Base-by-base conservation (phyloP, 1,140 invertebrate species). In the Lutraria rhynchaena region DNA sequence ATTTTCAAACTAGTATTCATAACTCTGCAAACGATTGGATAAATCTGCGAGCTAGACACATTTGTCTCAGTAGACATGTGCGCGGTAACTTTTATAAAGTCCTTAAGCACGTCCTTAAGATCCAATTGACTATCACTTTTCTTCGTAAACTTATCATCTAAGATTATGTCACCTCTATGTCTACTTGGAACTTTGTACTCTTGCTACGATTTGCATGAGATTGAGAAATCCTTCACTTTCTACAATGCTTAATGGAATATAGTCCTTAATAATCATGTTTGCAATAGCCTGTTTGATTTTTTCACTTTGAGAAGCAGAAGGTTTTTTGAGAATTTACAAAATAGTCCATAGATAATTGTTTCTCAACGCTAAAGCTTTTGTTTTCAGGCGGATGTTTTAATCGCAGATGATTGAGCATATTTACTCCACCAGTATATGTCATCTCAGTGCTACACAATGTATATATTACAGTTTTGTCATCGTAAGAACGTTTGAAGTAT, bases 151-250 rank as follows among this genome's bases (percentile, higher is more conserved):
- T 24, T 22, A 22, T n/a, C 17, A 29, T 67, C 63, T 19, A 37
- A 31, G 4, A 67, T 17, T 15, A 67, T 67, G 22, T 67, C 63
- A n/a, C n/a, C n/a, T n/a, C n/a, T n/a, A n/a, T n/a, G n/a, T 22
- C 60, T 44, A 7, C 31, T 13, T 53, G 74, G 74, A 11, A 77
- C 60, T 2, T 41, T 65, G 41, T 77, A 67, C 17, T 65, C 61
- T 5, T 33, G 57, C 60, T 29, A 77, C 60, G 5, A 77, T 53
- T 7, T 31, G 17, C 74, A 77, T 77, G 1, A 77, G 49, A 1
- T 53, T 29, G 17, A n/a, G 46, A 22, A 77, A 77, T 22, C 58
- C 60, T 19, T 35, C 5, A 44, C 71, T 57, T 46, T 74, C 55
- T 1, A 60, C 71, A 44, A 60, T 19, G 46, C 71, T 60, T 9